These are phyloP conservation scores for Nasonia longicornis DNA, from an alignment of 1,140 invertebrate genomes.

Conservation along the genomic window DNA sequence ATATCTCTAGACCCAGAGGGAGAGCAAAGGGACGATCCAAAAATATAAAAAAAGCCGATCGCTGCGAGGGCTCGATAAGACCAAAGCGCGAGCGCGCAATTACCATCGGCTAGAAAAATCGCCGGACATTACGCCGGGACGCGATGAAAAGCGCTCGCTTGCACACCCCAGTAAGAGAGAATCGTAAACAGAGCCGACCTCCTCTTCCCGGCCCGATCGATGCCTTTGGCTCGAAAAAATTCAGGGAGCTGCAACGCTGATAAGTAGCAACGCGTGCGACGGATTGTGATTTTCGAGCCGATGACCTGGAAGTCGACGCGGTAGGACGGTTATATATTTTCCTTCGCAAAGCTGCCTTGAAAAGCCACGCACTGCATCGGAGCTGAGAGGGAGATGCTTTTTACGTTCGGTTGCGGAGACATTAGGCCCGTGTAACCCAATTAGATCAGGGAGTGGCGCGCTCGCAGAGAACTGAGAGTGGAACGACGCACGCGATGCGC, in stretches of 20 bases:
- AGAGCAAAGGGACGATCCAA: not conserved
- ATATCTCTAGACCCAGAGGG: no score
- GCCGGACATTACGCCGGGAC: not conserved
- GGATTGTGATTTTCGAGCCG: not conserved
- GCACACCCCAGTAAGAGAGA: not conserved
- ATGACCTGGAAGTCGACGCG: not conserved
- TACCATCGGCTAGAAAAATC: not conserved
- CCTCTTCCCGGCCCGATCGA: no score
- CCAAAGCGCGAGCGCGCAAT: not conserved
- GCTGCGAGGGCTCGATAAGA: not conserved
- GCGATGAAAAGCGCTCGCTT: not conserved
- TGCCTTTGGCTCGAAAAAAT: not conserved
- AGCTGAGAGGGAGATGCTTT: slow-evolving; percentile 56
- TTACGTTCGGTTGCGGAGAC: slow-evolving; percentile 60
- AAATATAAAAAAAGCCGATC: not conserved
- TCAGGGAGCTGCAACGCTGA: not conserved
- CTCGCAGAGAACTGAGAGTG: not conserved
- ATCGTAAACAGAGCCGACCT: no score
- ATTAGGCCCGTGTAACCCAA: slow-evolving; percentile 56
- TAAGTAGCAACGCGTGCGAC: not conserved
- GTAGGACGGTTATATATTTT: not conserved
- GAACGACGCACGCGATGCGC: not conserved
- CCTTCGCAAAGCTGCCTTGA: not conserved
- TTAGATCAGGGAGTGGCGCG: slow-evolving; percentile 53
- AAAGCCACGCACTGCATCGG: not conserved